Base-by-base conservation (phyloP, 2,113 vertebrate species). In the Sminthopsis crassicaudata region DNA sequence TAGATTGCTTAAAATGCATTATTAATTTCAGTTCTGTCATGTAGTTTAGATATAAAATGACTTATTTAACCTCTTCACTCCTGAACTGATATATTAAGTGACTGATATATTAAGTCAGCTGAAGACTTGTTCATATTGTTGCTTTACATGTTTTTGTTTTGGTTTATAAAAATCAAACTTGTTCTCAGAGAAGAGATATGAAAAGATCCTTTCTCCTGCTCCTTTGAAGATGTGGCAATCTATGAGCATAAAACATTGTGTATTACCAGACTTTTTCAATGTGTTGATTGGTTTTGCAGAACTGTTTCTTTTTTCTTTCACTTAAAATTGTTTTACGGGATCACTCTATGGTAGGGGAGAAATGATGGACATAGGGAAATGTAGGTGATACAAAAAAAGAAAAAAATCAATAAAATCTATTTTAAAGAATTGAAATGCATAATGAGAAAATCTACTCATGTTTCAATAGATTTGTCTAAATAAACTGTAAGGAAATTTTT, bases 1-100 rank as follows among this genome's bases (percentile, higher is more conserved):
- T 94, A 95, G 91, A 46, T 22, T 97, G 23, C 42, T 97, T 97
- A 96, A 96, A 95, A 96, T 97, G 53, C 6, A 96, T 51, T 91
- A 95, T 93, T 25, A 96, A 96, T 30, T 91, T 95, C 57, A 96
- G 67, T 89, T 97, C 95, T 91, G 91, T 92, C 0, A 90, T 60
- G 91, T 93, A 55, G 90, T 89, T 95, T 11, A 90, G 23, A 53
- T 90, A 2, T 90, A 91, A 96, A 3, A 50, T 95, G 14, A n/a
- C 53, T 94, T 94, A 9, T 84, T 93, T 91, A 46, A 76, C 53
- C 48, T 11, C 46, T 89, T 92, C 84, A 54, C 19, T 55, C 6
- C 46, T 60, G 91, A 92, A 90, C 46, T 55, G 16, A 7, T 48
- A 48, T 89, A 50, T 67, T 60, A 22, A 84, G 1, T 84, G n/a